Percentiles rank a stretch among this genome's conserved stretches.
Evolutionary conservation across 2,797 vertebrate species (phyloP).

Genomic region (Remorina albescens): DNA sequence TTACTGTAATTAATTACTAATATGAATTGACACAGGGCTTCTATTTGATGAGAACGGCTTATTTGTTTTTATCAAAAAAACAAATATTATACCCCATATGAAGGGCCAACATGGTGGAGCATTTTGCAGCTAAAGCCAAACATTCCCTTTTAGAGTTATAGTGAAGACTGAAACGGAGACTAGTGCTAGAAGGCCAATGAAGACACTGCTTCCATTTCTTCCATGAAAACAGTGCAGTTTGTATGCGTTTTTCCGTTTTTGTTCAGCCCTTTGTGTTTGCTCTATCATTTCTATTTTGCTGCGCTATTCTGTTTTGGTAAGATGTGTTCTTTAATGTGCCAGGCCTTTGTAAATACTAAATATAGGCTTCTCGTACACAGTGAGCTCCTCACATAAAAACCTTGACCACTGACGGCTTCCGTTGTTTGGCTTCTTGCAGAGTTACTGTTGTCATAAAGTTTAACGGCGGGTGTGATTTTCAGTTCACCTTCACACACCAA

Average conservation of each 20-base stretch:
- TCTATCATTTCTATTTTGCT: neutral
- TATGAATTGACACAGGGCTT: neutral
- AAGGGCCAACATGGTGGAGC: slow-evolving; percentile 5
- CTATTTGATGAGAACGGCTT: neutral
- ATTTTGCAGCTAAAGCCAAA: slow-evolving; percentile 22
- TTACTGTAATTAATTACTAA: slow-evolving; percentile 10
- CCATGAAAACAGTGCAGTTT: neutral
- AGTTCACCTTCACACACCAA: slow-evolving; percentile 38
- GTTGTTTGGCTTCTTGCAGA: neutral
- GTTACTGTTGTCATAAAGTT: slow-evolving; percentile 14
- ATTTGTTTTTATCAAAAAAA: neutral
- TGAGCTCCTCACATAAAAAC: neutral
- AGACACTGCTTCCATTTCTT: neutral
- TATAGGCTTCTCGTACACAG: neutral
- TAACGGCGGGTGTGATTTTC: slow-evolving; percentile 25
- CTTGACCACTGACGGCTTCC: neutral
- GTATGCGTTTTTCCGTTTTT: neutral
- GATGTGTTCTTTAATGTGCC: neutral
- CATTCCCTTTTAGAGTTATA: slow-evolving; percentile 26
- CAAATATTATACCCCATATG: slow-evolving; percentile 1
- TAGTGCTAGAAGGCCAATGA: no score
- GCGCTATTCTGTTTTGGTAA: neutral
- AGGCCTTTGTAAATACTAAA: neutral
- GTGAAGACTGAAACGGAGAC: no score
- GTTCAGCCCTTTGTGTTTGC: neutral